Percentiles rank a stretch among this genome's conserved stretches.
Conservation (phyloP, 2,113 vertebrate species). For the Centropus bengalensis region DNA sequence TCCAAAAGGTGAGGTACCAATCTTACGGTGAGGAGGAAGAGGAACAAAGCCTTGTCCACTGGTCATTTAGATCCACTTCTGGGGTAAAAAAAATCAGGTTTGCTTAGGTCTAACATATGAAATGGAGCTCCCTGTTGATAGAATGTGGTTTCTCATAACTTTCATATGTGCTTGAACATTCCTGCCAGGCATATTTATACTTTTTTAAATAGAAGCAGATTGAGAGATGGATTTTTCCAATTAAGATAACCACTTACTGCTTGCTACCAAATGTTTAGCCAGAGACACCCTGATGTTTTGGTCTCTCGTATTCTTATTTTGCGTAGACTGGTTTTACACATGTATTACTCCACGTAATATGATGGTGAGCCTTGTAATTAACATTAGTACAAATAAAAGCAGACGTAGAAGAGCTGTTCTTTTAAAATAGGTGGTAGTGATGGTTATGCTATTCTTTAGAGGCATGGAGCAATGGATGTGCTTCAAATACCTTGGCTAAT, state of each 20-base stretch:
- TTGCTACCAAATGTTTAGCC: constrained; percentile 13
- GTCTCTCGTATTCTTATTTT: neutral
- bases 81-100: neutral
- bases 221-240: constrained; percentile 45
- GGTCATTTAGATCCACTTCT: neutral
- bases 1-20: neutral
- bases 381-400: neutral
- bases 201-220: constrained; percentile 27
- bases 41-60: neutral
- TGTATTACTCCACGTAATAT: neutral
- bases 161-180: neutral
- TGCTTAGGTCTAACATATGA: neutral
- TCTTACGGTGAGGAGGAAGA: neutral
- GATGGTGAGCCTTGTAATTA: neutral
- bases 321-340: neutral
- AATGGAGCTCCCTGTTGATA: neutral
- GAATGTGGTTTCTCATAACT: neutral
- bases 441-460: neutral
- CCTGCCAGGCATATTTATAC: constrained; percentile 15
- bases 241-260: constrained; percentile 19
- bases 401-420: neutral
- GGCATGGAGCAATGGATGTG: neutral
- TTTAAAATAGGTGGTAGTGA: neutral
- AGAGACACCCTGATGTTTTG: neutral
- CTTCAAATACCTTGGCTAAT: neutral